Conservation (phyloP, 2,113 vertebrate genomes). For the Cyphomyrus plagiostoma region DNA sequence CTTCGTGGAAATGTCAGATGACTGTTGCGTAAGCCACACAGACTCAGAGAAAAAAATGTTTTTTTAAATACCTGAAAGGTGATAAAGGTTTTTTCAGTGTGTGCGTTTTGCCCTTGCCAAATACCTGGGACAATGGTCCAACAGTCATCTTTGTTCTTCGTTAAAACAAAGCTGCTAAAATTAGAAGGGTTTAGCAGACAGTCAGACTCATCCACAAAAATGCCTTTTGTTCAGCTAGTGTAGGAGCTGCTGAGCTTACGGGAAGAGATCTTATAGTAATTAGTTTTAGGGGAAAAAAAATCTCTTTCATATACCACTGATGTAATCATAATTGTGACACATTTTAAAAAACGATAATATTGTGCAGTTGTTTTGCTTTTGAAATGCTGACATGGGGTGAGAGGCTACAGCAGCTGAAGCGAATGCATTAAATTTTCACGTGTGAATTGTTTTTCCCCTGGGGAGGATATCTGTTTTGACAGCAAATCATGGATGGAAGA, state of each 20-base stretch:
- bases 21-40: not conserved
- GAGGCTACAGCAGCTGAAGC: not conserved
- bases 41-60: not conserved
- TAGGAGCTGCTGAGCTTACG: not conserved
- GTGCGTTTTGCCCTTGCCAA: not conserved
- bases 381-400: not conserved
- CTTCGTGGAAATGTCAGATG: not conserved
- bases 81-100: not conserved
- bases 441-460: not conserved
- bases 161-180: not conserved
- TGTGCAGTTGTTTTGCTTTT: not conserved
- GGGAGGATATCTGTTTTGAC: conserved; percentile 22
- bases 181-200: not conserved
- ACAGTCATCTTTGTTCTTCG: not conserved
- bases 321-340: not conserved
- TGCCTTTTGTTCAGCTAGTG: not conserved
- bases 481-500: conserved; percentile 10
- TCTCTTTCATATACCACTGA: not conserved
- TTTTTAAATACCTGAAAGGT: not conserved
- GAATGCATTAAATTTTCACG: not conserved
- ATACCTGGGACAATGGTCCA: not conserved
- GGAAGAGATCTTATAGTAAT: not conserved
- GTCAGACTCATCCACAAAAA: not conserved
- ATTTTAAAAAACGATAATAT: not conserved
- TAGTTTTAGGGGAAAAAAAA: not conserved